Evolutionary conservation across 2,113 vertebrate genomes (phyloP).

Genomic region (Hydropotes inermis): DNA sequence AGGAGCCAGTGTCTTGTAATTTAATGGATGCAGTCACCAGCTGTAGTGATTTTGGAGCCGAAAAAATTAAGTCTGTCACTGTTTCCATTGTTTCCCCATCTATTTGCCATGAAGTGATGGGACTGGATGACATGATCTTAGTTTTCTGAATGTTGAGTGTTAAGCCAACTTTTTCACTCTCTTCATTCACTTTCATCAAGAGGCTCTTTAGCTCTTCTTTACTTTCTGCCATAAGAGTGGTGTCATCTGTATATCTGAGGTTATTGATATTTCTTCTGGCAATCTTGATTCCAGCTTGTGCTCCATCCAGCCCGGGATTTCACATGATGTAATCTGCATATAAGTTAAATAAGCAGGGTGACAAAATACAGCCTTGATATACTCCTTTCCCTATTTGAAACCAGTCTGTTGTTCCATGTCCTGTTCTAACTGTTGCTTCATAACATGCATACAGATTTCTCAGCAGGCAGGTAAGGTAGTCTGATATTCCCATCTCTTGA

Average conservation of each 20-base stretch:
- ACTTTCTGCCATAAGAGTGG: neutral
- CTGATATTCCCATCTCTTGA: neutral
- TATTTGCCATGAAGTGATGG: neutral
- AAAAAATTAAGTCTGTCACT: neutral
- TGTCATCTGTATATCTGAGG: neutral
- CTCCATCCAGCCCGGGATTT: neutral
- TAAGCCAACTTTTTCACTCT: neutral
- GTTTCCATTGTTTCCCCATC: neutral
- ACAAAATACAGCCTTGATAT: neutral
- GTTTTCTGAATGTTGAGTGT: neutral
- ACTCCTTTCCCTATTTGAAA: neutral
- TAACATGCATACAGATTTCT: neutral
- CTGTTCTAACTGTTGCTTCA: neutral
- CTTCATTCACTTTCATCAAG: neutral
- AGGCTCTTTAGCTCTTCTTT: neutral
- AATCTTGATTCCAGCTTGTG: neutral
- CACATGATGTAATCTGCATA: neutral
- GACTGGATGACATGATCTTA: neutral
- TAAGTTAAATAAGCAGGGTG: neutral
- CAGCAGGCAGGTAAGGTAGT: neutral
- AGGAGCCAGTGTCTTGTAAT: neutral
- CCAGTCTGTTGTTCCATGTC: neutral
- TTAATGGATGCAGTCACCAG: neutral
- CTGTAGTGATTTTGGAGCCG: neutral
- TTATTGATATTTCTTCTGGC: neutral